Conservation (phyloP, 2,113 vertebrate species). For the Phalacrocorax brasilianus region DNA sequence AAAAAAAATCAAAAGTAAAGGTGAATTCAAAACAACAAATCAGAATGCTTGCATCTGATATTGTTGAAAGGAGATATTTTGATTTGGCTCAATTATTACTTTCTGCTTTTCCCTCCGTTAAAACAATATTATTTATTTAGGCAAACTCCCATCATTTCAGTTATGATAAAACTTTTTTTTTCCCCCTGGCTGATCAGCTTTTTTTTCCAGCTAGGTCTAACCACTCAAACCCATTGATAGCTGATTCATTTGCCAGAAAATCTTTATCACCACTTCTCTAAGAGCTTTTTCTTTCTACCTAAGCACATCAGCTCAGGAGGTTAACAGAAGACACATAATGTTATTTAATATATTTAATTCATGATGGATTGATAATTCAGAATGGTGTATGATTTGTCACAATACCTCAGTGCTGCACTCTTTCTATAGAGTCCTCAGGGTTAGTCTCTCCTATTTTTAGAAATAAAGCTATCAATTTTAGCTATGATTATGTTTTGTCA, state of each 20-base stretch:
- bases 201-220: not conserved
- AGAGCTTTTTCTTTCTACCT: not conserved
- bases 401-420: not conserved
- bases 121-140: not conserved
- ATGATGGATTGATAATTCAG: not conserved
- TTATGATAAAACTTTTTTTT: not conserved
- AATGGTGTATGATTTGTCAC: not conserved
- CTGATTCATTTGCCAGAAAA: not conserved
- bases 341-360: not conserved
- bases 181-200: too few relatives aligned
- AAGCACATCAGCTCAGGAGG: accelerated
- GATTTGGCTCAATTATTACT: not conserved
- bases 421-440: not conserved
- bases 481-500: not conserved
- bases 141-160: not conserved
- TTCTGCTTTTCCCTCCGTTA: not conserved
- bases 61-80: not conserved
- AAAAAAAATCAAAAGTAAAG: not conserved
- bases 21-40: not conserved
- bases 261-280: not conserved
- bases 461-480: not conserved
- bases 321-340: not conserved
- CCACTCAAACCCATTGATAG: not conserved
- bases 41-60: not conserved
- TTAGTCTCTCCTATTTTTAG: not conserved